These are phyloP conservation scores for Burhinus oedicnemus DNA, from an alignment of 2,113 vertebrate species.

Conservation along the genomic window DNA sequence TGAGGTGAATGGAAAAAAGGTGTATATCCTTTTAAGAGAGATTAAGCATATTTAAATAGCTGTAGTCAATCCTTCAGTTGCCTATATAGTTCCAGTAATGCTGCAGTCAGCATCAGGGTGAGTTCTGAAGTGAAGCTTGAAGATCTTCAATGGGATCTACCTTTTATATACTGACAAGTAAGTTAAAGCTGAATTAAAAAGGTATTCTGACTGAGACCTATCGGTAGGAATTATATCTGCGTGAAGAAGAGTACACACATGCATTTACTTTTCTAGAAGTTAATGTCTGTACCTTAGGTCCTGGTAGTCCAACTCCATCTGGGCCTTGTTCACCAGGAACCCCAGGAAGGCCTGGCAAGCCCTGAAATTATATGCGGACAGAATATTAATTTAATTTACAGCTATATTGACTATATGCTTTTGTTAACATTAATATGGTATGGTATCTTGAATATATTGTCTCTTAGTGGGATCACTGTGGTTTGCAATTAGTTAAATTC, in stretches of 20 bases:
- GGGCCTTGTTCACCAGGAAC: constrained; percentile 81
- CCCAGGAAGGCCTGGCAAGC: constrained; percentile 84
- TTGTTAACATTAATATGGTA: background rate
- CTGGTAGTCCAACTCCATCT: constrained; percentile 86
- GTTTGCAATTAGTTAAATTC: background rate
- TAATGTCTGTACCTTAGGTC: constrained; percentile 82
- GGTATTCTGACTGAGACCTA: background rate
- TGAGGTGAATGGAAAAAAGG: background rate
- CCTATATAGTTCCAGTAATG: background rate
- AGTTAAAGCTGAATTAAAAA: background rate
- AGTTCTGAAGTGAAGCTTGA: background rate
- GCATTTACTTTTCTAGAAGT: background rate
- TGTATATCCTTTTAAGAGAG: background rate
- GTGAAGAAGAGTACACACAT: background rate
- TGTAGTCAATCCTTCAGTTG: background rate
- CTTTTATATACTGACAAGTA: background rate
- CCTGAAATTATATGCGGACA: constrained; percentile 70
- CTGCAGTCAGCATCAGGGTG: background rate
- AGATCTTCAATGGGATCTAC: background rate
- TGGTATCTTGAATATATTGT: background rate
- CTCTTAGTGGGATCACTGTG: background rate
- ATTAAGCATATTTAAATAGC: background rate
- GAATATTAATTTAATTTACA: background rate
- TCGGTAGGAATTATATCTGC: background rate
- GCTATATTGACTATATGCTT: background rate